Evolutionary conservation across 2,888 invertebrate genomes (phyloP), one percentile per base, ranked within the genome.

Genomic region (Rotaria socialis): DNA sequence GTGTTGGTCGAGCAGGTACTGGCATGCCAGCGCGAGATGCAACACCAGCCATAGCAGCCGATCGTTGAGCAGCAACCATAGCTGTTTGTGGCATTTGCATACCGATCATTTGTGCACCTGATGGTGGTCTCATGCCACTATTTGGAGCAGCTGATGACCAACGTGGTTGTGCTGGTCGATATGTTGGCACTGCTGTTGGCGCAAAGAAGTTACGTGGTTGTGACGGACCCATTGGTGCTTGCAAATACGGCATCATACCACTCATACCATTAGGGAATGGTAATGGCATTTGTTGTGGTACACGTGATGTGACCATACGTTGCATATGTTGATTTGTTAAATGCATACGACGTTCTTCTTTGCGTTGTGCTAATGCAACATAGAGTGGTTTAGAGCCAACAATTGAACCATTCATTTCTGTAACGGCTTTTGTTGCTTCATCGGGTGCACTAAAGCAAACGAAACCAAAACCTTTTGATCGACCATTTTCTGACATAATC

Each of bases 281-380:
- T 74, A 85, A 74, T 47, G 55, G 85, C 47, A 86, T 35, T 74
- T 85, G 86, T 52, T 52, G 75, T 50, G 74, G 86, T 16, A 86
- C n/a, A 47, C 86, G 86, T 22, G 85, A 43, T 24, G 86, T 86
- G 4, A 75, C 60, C 35, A 86, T 43, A 50, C 86, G 67, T 60
- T 86, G 86, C 86, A 86, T 86, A 80, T 86, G 85, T 52, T 86
- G 86, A 58, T 85, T 85, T 0, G 86, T 85, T n/a, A 86, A 75
- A 43, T 86, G 86, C 50, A 96, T 95, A 90, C 97, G 96, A 87
- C 99, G 94, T 91, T 99, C 99, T 27, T 96, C 95, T 92, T 97
- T 97, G 93, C 99, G 99, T 92, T 99, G 99, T 85, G 99, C 99
- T 88, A 98, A 94, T 56, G 97, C 97, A 22, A 98, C 98, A 92